phyloP scores from a whole-genome alignment of 2,113 vertebrate species.

The Rousettus leschenaultii region DNA sequence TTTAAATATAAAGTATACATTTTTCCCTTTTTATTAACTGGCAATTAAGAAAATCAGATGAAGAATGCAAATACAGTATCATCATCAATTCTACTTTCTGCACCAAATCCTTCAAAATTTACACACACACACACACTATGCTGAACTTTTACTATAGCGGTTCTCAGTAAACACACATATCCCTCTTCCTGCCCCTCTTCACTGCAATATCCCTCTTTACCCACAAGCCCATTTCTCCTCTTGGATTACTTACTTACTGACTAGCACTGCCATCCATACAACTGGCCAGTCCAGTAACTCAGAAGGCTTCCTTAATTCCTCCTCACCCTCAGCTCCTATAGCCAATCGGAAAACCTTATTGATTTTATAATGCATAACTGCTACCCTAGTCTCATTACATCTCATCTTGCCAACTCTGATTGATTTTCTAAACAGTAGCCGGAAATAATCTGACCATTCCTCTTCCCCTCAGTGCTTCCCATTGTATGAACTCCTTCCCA shows the following conservation, averaged over 20 bases:
- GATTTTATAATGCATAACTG: not conserved
- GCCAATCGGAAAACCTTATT: not conserved
- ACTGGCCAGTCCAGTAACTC: not conserved
- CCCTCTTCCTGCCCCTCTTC: not conserved
- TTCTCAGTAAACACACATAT: not conserved
- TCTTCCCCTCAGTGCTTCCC: not conserved
- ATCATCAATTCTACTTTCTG: not conserved
- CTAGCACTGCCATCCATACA: not conserved
- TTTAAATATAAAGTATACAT: not conserved
- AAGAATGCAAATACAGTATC: not conserved
- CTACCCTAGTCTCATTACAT: not conserved
- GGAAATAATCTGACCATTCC: not conserved
- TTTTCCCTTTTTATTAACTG: not conserved
- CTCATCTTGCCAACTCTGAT: not conserved
- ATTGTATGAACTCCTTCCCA: not conserved
- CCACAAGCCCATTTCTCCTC: not conserved
- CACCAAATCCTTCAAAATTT: not conserved
- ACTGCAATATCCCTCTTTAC: not conserved
- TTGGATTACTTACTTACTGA: not conserved
- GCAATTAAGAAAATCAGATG: not conserved
- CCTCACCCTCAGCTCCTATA: not conserved
- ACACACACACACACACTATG: too few species aligned
- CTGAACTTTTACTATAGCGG: too few species aligned
- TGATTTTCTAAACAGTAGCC: not conserved
- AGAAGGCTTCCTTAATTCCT: not conserved